These are phyloP conservation scores for Eilema depressum DNA, from an alignment of 2,888 invertebrate genomes.

Conservation along the genomic window DNA sequence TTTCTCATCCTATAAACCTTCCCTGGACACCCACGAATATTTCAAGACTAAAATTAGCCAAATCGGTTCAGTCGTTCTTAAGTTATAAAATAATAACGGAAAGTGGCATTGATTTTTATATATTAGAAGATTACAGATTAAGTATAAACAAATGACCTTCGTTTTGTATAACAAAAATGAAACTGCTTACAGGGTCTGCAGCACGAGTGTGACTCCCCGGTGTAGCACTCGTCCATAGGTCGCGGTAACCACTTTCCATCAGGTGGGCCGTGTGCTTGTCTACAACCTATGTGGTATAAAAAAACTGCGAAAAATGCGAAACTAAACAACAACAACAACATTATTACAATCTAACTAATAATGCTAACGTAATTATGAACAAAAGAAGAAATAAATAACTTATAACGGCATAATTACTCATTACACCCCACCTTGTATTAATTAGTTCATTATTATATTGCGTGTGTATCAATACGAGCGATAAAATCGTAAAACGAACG, in stretches of 20 bases:
- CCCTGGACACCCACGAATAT: no score
- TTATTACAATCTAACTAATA: background rate
- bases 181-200: no score
- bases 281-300: no score
- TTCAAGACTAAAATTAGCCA: no score
- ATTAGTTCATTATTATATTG: conserved; percentile 38
- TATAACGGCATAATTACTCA: conserved; percentile 12
- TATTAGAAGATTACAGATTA: background rate
- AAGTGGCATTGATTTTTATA: no score
- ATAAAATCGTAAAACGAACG: background rate
- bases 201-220: no score
- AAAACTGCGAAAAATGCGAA: background rate
- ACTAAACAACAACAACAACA: background rate
- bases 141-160: background rate
- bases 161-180: background rate
- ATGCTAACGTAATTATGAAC: conserved; percentile 2
- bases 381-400: background rate
- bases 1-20: no score
- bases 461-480: conserved; percentile 27
- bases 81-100: no score
- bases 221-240: no score
- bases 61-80: no score
- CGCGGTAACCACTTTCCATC: no score
- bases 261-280: no score
- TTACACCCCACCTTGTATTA: conserved; percentile 39